phyloP scores from a whole-genome alignment of 1,140 invertebrate genomes.

The Venustaconcha ellipsiformis region DNA sequence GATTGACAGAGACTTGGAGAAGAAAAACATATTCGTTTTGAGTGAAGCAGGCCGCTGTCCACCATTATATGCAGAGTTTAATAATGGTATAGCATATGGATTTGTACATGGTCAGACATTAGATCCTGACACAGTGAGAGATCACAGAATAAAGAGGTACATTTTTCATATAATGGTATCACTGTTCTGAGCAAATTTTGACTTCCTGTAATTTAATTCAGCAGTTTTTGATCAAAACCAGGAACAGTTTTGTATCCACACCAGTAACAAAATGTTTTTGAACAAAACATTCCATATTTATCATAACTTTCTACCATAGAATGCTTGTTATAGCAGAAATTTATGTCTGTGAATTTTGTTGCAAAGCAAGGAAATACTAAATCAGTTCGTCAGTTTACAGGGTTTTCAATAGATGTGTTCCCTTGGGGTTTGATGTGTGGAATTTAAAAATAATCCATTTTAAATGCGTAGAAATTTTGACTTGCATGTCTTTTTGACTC shows the following conservation, averaged over 20 bases:
- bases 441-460: too few species aligned
- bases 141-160: constrained; percentile 64
- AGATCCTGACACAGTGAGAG: constrained; percentile 77
- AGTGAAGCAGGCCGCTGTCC: constrained; percentile 85
- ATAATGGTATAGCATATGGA: constrained; percentile 94
- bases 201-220: not conserved
- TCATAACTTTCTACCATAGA: not conserved
- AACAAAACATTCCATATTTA: not conserved
- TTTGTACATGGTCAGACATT: constrained; percentile 88
- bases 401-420: too few species aligned
- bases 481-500: too few species aligned
- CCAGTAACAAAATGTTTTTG: not conserved
- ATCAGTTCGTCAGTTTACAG: too few species aligned
- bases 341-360: too few species aligned
- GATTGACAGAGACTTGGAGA: constrained; percentile 89
- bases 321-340: too few species aligned
- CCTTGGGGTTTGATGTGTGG: too few species aligned
- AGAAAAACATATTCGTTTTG: constrained; percentile 73
- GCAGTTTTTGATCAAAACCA: not conserved
- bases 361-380: too few species aligned
- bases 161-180: constrained; percentile 13
- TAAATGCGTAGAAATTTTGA: too few species aligned
- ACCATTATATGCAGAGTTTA: constrained; percentile 89
- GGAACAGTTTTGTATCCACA: too few species aligned
- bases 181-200: not conserved